phyloP scores from a whole-genome alignment of 2,888 invertebrate genomes.

The Abrostola triplasia region DNA sequence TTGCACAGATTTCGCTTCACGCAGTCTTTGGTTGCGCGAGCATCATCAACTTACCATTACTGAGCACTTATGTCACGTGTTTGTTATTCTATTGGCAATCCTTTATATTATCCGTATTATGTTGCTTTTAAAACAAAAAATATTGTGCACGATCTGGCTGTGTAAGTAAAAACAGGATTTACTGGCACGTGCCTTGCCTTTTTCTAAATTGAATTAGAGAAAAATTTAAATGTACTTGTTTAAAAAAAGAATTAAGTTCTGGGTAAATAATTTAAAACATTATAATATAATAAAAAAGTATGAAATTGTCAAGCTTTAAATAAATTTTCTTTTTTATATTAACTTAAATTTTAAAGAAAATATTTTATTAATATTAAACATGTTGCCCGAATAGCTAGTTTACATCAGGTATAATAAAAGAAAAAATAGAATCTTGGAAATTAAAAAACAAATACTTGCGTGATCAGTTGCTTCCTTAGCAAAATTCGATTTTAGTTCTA shows the following conservation, averaged over 20 bases:
- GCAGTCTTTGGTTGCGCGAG: constrained; percentile 29
- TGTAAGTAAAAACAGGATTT: not conserved
- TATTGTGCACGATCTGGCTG: not conserved
- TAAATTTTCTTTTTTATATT: no score
- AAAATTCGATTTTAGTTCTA: not conserved
- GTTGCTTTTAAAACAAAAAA: no score
- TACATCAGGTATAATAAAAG: not conserved
- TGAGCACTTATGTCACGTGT: constrained; percentile 24
- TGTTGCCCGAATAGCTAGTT: not conserved
- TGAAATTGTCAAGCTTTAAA: no score
- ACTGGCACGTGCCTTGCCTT: not conserved
- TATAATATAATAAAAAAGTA: no score
- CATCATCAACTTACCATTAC: constrained; percentile 40
- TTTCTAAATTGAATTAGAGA: not conserved
- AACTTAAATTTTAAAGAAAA: no score
- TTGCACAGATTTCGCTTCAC: constrained; percentile 28
- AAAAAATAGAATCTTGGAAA: not conserved
- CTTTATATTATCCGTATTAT: not conserved
- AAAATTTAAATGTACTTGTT: not conserved
- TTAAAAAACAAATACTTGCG: not conserved
- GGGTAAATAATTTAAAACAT: no score
- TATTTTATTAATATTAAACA: not conserved
- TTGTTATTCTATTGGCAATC: constrained; percentile 25
- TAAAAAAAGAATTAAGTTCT: no score
- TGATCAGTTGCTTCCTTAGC: not conserved